A percentile compares a stretch with the other conserved stretches of the same genome.
Conservation (phyloP, 2,888 invertebrate species). For the Malthinus seriepunctatus region DNA sequence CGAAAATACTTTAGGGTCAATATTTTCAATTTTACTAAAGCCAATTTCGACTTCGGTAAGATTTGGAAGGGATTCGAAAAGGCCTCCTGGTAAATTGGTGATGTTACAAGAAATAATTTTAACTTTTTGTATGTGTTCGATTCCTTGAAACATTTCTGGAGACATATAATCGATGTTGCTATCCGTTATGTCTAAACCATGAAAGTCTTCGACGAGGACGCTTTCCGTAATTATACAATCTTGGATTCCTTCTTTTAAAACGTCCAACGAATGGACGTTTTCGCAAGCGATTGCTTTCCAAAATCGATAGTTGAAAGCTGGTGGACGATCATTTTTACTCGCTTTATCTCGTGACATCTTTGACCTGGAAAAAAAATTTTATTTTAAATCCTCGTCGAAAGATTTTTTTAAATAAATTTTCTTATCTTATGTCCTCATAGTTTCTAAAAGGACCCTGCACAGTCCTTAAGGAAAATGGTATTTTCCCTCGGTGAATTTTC, state of each 20-base stretch:
- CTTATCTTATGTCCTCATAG: no score
- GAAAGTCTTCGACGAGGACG: neutral
- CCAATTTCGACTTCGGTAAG: neutral
- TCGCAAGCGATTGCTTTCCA: conserved; percentile 9
- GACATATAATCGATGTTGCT: conserved; percentile 8
- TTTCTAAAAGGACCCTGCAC: no score
- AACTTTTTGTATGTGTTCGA: neutral
- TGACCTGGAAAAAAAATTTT: neutral
- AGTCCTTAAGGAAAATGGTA: no score
- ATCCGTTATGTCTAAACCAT: conserved; percentile 3
- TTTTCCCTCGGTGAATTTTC: no score
- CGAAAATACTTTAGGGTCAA: conserved; percentile 9
- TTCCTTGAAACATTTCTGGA: neutral
- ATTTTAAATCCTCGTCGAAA: no score
- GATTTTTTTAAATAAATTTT: no score
- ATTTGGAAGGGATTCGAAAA: conserved; percentile 1
- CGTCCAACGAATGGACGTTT: neutral
- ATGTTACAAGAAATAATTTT: conserved; percentile 7
- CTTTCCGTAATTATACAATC: neutral
- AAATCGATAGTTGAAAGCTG: neutral
- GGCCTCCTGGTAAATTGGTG: neutral
- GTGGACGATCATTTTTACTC: neutral
- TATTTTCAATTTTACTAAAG: conserved; percentile 6
- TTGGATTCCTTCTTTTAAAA: conserved; percentile 4
- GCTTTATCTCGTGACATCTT: neutral